Evolutionary conservation across 2,888 invertebrate genomes (phyloP).

Genomic region (Endomychus coccineus): DNA sequence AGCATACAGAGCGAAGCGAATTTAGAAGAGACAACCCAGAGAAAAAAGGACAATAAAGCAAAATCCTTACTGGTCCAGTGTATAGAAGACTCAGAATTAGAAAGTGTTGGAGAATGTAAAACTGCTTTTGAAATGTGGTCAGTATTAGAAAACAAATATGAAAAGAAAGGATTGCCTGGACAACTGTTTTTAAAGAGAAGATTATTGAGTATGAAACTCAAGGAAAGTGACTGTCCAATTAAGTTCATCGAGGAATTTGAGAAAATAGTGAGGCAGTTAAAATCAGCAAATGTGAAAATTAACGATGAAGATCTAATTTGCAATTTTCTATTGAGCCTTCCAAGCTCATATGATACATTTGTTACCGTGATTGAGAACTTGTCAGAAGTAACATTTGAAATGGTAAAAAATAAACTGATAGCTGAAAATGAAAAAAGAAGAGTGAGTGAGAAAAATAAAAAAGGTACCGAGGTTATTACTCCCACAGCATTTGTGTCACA

Average conservation of each 20-base stretch:
- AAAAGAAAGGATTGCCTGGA: slow-evolving; percentile 11
- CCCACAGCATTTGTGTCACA: slow-evolving; percentile 2
- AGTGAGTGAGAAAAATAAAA: slow-evolving; percentile 7
- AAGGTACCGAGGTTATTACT: not conserved
- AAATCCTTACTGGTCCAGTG: slow-evolving; percentile 10
- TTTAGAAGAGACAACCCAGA: not conserved
- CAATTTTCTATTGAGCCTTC: slow-evolving; percentile 4
- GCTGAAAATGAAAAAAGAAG: slow-evolving; percentile 10
- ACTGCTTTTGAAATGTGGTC: slow-evolving; percentile 14
- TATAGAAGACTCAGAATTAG: slow-evolving; percentile 8
- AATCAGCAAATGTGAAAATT: slow-evolving; percentile 2
- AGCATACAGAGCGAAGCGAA: not conserved
- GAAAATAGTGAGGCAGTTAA: slow-evolving; percentile 3
- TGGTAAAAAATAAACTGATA: slow-evolving; percentile 5
- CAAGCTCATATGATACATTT: slow-evolving; percentile 5
- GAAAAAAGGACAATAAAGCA: slow-evolving; percentile 7
- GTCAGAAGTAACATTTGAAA: slow-evolving; percentile 7
- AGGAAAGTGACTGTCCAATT: slow-evolving; percentile 7
- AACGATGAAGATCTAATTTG: slow-evolving; percentile 3
- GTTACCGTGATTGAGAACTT: slow-evolving; percentile 8
- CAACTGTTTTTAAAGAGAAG: slow-evolving; percentile 11
- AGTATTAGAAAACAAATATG: slow-evolving; percentile 8
- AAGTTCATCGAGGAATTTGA: slow-evolving; percentile 3
- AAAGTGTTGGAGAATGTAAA: slow-evolving; percentile 8
- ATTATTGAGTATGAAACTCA: slow-evolving; percentile 11